A percentile compares a stretch with the other conserved stretches of the same genome.
Evolutionary conservation across 2,797 vertebrate genomes (phyloP).

Genomic region (Synanceia verrucosa): DNA sequence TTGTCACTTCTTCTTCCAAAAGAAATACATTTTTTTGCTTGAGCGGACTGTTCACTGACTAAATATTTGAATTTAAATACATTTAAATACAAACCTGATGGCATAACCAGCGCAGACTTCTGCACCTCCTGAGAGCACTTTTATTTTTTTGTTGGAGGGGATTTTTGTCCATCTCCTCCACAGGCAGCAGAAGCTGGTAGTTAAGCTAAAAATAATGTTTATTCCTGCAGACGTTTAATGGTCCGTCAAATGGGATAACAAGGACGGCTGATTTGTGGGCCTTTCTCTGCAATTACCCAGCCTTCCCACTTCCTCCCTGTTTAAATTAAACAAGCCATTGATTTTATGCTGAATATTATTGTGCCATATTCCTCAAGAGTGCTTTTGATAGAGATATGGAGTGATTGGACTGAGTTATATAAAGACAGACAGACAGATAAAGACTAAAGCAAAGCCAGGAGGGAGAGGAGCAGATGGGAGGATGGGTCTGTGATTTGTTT

Average conservation of each 20-base stretch:
- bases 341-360: constrained; percentile 86
- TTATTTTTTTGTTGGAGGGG: constrained; percentile 44
- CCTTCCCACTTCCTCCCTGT: constrained; percentile 81
- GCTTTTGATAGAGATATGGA: constrained; percentile 74
- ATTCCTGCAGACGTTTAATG: constrained; percentile 84
- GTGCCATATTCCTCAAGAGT: constrained; percentile 79
- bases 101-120: constrained; percentile 27
- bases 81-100: constrained; percentile 9
- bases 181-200: constrained; percentile 61
- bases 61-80: neutral
- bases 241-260: constrained; percentile 88
- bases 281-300: constrained; percentile 84
- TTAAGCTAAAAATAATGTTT: constrained; percentile 83
- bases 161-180: constrained; percentile 55
- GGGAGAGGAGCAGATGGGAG: neutral
- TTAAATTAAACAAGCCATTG: constrained; percentile 89
- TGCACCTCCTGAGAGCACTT: constrained; percentile 2
- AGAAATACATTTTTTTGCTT: neutral
- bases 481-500: neutral
- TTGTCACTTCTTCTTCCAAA: neutral
- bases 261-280: constrained; percentile 85
- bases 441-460: constrained; percentile 32
- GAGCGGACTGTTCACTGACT: too few species aligned
- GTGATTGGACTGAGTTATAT: constrained; percentile 57
- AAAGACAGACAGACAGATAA: constrained; percentile 31